Base-by-base conservation (phyloP, 2,888 invertebrate genomes). In the Caenorhabditis sp. region DNA sequence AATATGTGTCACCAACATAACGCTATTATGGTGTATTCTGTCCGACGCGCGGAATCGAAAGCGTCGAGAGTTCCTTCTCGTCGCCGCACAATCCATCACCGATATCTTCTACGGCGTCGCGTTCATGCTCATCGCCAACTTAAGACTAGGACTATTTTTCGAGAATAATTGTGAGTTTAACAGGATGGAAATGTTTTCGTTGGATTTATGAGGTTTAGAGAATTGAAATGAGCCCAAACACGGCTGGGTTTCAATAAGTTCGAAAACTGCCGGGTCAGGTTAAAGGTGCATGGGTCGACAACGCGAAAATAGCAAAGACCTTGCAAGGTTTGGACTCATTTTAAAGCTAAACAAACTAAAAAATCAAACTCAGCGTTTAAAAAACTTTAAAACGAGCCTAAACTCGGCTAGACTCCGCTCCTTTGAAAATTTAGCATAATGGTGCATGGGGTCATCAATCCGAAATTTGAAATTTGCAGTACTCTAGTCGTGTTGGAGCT, bases 101-200 rank as follows among this genome's bases (percentile, higher is more conserved):
- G 86, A 86, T 66, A 76, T 82, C 12, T 74, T 68, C 58, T 86
- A 86, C 26, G 86, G 79, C 0, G 70, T 84, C 12, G 84, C 86
- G 2, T 86, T 86, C 38, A 86, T 86, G 86, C 26, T 86, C 24
- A 84, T 86, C 8, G 86, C 86, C 10, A 59, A 82, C 24, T 76
- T 79, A 8, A 70, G 86, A 24, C 66, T 86, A 0, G 70, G 77
- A 10, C 44, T 86, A 10, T 82, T 75, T 35, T 73, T 68, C 41
- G 73, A 69, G 28, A 76, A 84, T 35, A 58, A 59, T 41, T 73
- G 86, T 86, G 16, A 64, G 63, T 56, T 56, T 44, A 28, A 44
- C 38, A 14, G n/a, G 44, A 2, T 54, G 1, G 1, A 47, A 47
- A 22, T 24, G 26, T 10, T 2, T 12, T 26, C 4, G 24, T 54